Evolutionary conservation across 23 tunicate species (phyloP).

Genomic region (Ascidia mentula): DNA sequence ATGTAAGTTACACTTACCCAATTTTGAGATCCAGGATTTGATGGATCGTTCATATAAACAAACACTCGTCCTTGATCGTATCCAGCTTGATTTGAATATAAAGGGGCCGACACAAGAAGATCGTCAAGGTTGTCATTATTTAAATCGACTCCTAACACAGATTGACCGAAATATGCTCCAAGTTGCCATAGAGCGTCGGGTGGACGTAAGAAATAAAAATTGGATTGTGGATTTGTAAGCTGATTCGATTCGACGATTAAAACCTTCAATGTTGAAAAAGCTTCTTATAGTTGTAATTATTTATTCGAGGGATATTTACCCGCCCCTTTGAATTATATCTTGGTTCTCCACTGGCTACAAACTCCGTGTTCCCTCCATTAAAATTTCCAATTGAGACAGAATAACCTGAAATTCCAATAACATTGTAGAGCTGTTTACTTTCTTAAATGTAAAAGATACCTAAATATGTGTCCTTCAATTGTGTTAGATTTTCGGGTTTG

Average conservation of each 20-base stretch:
- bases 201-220: neutral
- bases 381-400: constrained; percentile 28
- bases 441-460: neutral
- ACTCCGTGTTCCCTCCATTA: neutral
- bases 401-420: constrained; percentile 22
- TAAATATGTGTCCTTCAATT: neutral
- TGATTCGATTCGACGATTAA: neutral
- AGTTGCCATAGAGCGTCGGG: constrained; percentile 19
- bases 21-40: neutral
- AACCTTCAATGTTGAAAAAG: too few species aligned
- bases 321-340: constrained; percentile 37
- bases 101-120: constrained; percentile 24
- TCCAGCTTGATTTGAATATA: constrained; percentile 28
- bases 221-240: neutral
- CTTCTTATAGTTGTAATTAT: too few species aligned
- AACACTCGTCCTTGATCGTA: constrained; percentile 38
- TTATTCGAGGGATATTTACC: neutral
- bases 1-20: neutral
- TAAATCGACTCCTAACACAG: neutral
- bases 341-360: constrained; percentile 25
- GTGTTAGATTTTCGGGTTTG: neutral
- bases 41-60: constrained; percentile 33
- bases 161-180: constrained; percentile 36
- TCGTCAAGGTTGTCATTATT: constrained; percentile 25
- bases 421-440: neutral